Base-by-base conservation (phyloP, 1,140 invertebrate species). In the Ridgeia piscesae region DNA sequence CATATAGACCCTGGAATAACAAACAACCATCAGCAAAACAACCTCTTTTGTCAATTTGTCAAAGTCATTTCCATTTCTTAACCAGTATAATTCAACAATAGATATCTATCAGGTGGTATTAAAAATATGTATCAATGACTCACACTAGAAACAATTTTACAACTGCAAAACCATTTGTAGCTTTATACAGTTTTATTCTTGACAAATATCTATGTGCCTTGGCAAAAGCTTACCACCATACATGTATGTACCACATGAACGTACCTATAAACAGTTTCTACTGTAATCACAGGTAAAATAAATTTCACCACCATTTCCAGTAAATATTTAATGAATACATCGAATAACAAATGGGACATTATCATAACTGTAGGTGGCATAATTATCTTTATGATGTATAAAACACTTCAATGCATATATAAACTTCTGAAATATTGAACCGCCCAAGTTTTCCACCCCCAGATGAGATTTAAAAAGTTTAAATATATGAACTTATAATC, bases 1-100 rank as follows among this genome's bases (percentile, higher is more conserved):
- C 99, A 95, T 99, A 99, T 91, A 99, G 97, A 92, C 99, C 99
- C 97, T 98, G 94, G 91, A 77, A 77, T 77, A 77, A 77, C n/a
- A 77, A 77, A 21, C 58, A 77, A 77, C 58, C 27, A 0, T 77
- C 58, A 77, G 58, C 17, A 77, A 77, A 42, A 42, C 11, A 42
- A 77, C 27, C 58, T 77, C 11, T 2, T 42, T 14, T 77, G 6
- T 77, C 58, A 77, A 77, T 21, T n/a, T n/a, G n/a, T n/a, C n/a
- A n/a, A n/a, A 77, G 6, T 77, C 58, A 77, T 2, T 21, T 4
- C 11, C 11, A 77, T 31, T 17, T 77, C 58, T 77, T 77, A 77
- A 77, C 27, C 58, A 77, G 27, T 77, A 77, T 77, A 77, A 77
- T 77, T 77, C 17, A 4, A 14, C 58, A 77, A 77, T 21, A 77